phyloP scores from a whole-genome alignment of 2,797 vertebrate species.

The Oreochromis mossambicus region DNA sequence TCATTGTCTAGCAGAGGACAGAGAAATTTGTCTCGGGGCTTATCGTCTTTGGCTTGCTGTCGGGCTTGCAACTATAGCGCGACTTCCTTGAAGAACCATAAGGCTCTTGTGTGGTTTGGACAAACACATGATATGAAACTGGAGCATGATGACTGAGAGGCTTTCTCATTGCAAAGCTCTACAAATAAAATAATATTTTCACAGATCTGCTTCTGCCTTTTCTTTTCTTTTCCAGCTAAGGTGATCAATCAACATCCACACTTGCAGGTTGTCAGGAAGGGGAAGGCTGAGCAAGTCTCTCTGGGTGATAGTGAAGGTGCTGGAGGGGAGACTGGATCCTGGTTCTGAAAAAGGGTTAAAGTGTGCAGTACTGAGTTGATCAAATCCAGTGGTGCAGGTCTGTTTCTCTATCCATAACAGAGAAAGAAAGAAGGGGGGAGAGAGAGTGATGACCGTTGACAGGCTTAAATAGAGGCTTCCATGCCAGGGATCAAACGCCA shows the following conservation, averaged over 20 bases:
- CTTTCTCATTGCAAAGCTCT: conserved; percentile 71
- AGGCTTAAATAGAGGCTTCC: conserved; percentile 80
- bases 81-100: conserved; percentile 69
- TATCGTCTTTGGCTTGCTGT: conserved; percentile 70
- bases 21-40: conserved; percentile 67
- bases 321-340: not conserved
- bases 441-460: conserved; percentile 78
- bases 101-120: conserved; percentile 80
- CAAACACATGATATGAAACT: conserved; percentile 76
- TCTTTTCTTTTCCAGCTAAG: conserved; percentile 51
- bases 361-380: conserved; percentile 57
- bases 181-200: conserved; percentile 86
- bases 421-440: conserved; percentile 9
- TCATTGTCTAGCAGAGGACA: conserved; percentile 56
- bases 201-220: conserved; percentile 74
- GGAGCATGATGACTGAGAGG: conserved; percentile 76
- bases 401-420: conserved; percentile 60
- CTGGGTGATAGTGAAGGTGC: conserved; percentile 16
- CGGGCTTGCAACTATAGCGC: conserved; percentile 55
- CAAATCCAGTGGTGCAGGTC: conserved; percentile 67
- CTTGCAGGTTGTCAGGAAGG: not conserved
- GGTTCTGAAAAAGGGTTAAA: conserved; percentile 46
- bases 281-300: not conserved
- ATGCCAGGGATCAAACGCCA: conserved; percentile 80
- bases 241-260: conserved; percentile 65